Conservation (phyloP, 2,888 invertebrate genomes). For the Nomada hirtipes region DNA sequence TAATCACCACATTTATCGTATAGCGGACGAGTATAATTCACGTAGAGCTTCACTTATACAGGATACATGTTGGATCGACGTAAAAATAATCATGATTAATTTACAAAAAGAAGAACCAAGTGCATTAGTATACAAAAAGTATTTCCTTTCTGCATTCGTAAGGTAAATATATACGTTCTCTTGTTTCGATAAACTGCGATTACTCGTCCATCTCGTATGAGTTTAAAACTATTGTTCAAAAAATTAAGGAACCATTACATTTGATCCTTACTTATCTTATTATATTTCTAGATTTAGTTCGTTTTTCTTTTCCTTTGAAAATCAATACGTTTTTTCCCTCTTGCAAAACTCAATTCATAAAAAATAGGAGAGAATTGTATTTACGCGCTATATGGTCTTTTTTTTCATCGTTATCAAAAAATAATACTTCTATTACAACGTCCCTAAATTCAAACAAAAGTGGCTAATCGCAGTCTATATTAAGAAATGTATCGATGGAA, state of each 20-base stretch:
- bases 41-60: slow-evolving; percentile 67
- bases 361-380: slow-evolving; percentile 51
- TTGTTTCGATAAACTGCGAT: slow-evolving; percentile 50
- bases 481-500: slow-evolving; percentile 48
- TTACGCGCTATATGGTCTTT: slow-evolving; percentile 43
- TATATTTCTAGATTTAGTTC: slow-evolving; percentile 37
- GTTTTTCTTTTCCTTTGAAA: neutral
- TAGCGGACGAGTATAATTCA: slow-evolving; percentile 58
- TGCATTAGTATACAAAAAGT: slow-evolving; percentile 50
- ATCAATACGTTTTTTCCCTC: neutral
- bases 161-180: slow-evolving; percentile 30
- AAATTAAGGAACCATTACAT: slow-evolving; percentile 57
- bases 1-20: slow-evolving; percentile 71
- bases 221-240: slow-evolving; percentile 52
- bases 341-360: slow-evolving; percentile 47
- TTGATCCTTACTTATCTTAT: slow-evolving; percentile 47
- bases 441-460: slow-evolving; percentile 43
- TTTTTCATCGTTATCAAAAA: slow-evolving; percentile 39
- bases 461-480: slow-evolving; percentile 58
- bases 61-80: slow-evolving; percentile 62
- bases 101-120: slow-evolving; percentile 44
- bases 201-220: slow-evolving; percentile 43
- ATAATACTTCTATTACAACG: slow-evolving; percentile 45
- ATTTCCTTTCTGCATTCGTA: slow-evolving; percentile 36
- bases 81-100: slow-evolving; percentile 48